Base-by-base conservation (phyloP, 2,797 vertebrate species). In the Poecilia velifera region DNA sequence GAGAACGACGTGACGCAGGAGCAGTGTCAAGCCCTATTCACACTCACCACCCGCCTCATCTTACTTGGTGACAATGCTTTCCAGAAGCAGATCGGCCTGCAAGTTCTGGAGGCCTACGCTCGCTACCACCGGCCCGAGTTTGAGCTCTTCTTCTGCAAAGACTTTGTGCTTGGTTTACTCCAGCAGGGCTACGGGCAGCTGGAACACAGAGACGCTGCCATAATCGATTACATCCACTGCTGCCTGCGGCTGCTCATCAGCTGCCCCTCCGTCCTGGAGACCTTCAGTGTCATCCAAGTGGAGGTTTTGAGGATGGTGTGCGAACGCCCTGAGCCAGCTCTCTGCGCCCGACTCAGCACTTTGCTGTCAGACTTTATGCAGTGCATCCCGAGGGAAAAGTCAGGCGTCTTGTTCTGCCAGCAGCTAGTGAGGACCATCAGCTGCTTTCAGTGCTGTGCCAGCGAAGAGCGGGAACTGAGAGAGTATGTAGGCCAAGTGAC, bases 391-490 rank as follows among this genome's bases (percentile, higher is more conserved):
- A 97, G 96, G 76, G 97, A 97, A 16, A 98, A 98, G 85, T 88
- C 97, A 0, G 96, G 97, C 0, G 34, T 97, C 84, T 92, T 98
- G 79, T 98, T 99, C 92, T 99, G 98, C 93, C 98, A 99, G 89
- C 98, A 99, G 94, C 95, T 99, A 81, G 98, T 99, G 76, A 96
- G 98, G 53, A 99, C 97, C 66, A 98, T 99, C 78, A 97, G 97
- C 70, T 97, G 98, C 86, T 99, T 99, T 91, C 97, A 98, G 89
- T 98, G 97, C 86, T 88, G 94, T 41, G 96, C 96, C 79, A 96
- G 86, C 70, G 96, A 97, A 22, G 98, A 99, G 87, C 95, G 92
- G 20, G 97, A 98, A 90, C 94, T 99, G 81, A 96, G 97, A 77
- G 97, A 97, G 68, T 99, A 98, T 72, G 97, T 99, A 72, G 94